phyloP scores from a whole-genome alignment of 2,797 vertebrate species.

The Siniperca obscura region DNA sequence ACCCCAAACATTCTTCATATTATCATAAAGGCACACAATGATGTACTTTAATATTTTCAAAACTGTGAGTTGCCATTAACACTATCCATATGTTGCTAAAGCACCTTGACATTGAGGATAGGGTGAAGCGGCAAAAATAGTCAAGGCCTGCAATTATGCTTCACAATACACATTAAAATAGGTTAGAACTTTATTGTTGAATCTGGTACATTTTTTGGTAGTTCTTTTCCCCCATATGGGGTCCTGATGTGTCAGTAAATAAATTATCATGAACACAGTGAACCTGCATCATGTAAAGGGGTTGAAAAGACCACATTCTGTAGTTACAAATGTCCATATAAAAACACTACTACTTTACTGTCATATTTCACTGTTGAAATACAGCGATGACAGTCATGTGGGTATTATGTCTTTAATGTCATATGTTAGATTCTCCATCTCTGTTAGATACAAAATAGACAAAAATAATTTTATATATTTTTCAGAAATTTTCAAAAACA shows the following conservation, averaged over 20 bases:
- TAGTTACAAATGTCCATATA: slow-evolving; percentile 76
- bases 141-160: slow-evolving; percentile 40
- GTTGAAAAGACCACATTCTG: slow-evolving; percentile 75
- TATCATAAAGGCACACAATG: slow-evolving; percentile 8
- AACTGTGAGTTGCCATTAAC: neutral
- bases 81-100: neutral
- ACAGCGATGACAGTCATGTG: slow-evolving; percentile 72
- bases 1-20: slow-evolving; percentile 8
- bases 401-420: slow-evolving; percentile 72
- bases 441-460: slow-evolving; percentile 84
- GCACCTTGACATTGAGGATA: neutral
- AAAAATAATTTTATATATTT: slow-evolving; percentile 82
- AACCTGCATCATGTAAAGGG: slow-evolving; percentile 67
- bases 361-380: slow-evolving; percentile 60
- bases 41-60: neutral
- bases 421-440: slow-evolving; percentile 75
- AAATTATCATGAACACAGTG: slow-evolving; percentile 61
- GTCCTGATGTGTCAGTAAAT: slow-evolving; percentile 53
- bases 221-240: slow-evolving; percentile 20
- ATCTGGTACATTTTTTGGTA: slow-evolving; percentile 68
- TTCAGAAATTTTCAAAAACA: slow-evolving; percentile 73
- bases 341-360: slow-evolving; percentile 67
- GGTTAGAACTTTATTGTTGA: slow-evolving; percentile 71
- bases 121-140: neutral
- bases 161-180: slow-evolving; percentile 56